Conservation (phyloP, 2,113 vertebrate genomes). For the Sprattus sprattus region DNA sequence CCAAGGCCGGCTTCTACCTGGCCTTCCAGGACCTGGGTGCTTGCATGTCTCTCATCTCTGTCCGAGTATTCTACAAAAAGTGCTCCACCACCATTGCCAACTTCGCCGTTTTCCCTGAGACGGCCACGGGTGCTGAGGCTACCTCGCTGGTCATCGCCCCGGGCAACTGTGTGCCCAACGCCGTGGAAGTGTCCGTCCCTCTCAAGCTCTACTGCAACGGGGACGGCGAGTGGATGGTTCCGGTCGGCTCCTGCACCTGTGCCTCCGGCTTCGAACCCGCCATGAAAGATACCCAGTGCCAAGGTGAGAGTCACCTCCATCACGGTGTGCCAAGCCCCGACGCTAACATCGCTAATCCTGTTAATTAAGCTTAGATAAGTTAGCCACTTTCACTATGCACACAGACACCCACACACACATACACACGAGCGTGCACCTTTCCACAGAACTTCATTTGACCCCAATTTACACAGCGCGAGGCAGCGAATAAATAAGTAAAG, state of each 20-base stretch:
- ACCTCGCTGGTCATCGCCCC: slow-evolving; percentile 96
- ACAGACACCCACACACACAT: background rate
- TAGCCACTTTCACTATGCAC: slow-evolving; percentile 5
- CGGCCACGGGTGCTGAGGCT: slow-evolving; percentile 91
- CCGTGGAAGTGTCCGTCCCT: slow-evolving; percentile 91
- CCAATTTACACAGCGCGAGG: slow-evolving; percentile 53
- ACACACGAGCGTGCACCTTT: background rate
- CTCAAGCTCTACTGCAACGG: slow-evolving; percentile 97
- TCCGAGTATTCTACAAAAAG: slow-evolving; percentile 97
- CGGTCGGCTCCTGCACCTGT: slow-evolving; percentile 92
- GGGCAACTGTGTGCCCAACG: slow-evolving; percentile 89
- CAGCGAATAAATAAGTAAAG: slow-evolving; percentile 63
- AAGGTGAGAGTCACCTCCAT: slow-evolving; percentile 71
- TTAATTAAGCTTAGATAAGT: background rate
- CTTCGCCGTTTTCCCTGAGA: slow-evolving; percentile 96
- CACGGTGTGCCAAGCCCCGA: background rate
- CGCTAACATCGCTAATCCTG: background rate
- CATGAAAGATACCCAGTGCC: slow-evolving; percentile 90
- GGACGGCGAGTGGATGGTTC: slow-evolving; percentile 98
- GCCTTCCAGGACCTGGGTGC: slow-evolving; percentile 97
- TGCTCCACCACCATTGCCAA: slow-evolving; percentile 92
- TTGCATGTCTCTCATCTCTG: slow-evolving; percentile 97
- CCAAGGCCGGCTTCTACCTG: slow-evolving; percentile 95
- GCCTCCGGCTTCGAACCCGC: slow-evolving; percentile 85
- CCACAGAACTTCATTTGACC: slow-evolving; percentile 48